phyloP scores from a whole-genome alignment of 1,140 invertebrate species.

The Chironomus tepperi region DNA sequence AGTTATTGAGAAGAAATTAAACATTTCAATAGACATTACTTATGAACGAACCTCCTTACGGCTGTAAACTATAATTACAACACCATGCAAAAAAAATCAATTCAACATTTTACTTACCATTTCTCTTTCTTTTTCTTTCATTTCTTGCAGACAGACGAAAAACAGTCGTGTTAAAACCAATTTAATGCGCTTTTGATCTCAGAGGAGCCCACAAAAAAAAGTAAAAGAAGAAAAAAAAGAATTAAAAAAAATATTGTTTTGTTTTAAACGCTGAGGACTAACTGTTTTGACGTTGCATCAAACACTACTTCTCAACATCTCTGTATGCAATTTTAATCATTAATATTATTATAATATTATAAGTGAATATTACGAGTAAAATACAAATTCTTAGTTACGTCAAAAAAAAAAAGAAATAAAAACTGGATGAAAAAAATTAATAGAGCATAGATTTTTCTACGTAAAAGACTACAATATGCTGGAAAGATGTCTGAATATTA shows the following conservation, averaged over 20 bases:
- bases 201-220: conserved; percentile 17
- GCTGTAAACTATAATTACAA: too few relatives aligned
- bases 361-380: conserved; percentile 10
- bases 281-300: background rate
- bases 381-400: background rate
- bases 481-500: too few relatives aligned
- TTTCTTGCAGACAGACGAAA: conserved; percentile 17
- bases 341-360: background rate
- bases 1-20: too few relatives aligned
- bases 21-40: too few relatives aligned
- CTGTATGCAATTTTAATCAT: conserved; percentile 9
- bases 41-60: too few relatives aligned
- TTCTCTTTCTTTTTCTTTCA: background rate
- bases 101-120: background rate
- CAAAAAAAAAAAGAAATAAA: too few relatives aligned
- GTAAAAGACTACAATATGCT: background rate
- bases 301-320: conserved; percentile 12
- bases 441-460: background rate
- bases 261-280: conserved; percentile 14
- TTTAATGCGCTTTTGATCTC: conserved; percentile 18
- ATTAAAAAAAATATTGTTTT: conserved; percentile 5
- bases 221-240: background rate
- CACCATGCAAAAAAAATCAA: too few relatives aligned
- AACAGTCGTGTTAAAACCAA: conserved; percentile 8
- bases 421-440: background rate